Conservation (phyloP, 2,113 vertebrate species). For the Perca fluviatilis region DNA sequence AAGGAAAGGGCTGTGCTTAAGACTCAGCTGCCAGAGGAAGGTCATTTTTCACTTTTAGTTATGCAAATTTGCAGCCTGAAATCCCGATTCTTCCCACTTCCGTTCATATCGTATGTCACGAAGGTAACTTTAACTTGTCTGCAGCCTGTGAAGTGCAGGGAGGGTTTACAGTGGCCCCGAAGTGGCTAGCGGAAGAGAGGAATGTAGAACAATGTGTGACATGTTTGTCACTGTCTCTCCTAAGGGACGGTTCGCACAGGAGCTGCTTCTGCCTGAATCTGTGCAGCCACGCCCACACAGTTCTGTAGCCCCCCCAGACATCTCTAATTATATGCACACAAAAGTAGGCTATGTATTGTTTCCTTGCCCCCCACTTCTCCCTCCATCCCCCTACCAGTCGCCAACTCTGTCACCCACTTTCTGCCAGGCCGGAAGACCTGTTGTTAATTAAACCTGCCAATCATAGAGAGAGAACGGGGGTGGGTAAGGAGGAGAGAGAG, state of each 20-base stretch:
- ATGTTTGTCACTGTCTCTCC: slow-evolving; percentile 61
- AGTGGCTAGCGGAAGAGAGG: slow-evolving; percentile 1
- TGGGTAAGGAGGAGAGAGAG: not conserved
- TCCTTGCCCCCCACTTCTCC: slow-evolving; percentile 20
- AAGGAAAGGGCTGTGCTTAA: slow-evolving; percentile 13
- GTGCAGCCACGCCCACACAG: slow-evolving; percentile 36
- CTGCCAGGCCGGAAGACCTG: slow-evolving; percentile 50
- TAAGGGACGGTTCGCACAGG: slow-evolving; percentile 35
- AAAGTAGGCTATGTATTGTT: slow-evolving; percentile 80
- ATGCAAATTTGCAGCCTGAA: slow-evolving; percentile 22
- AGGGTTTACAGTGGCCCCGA: not conserved
- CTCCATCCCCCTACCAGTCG: not conserved
- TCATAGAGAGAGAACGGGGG: slow-evolving; percentile 42
- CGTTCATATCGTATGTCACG: not conserved
- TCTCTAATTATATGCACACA: slow-evolving; percentile 65
- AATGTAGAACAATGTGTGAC: slow-evolving; percentile 41
- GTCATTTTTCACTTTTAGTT: slow-evolving; percentile 28
- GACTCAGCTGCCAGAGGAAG: slow-evolving; percentile 36
- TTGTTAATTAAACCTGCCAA: slow-evolving; percentile 79
- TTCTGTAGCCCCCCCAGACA: slow-evolving; percentile 51
- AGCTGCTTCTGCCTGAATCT: slow-evolving; percentile 47
- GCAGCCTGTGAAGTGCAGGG: slow-evolving; percentile 3
- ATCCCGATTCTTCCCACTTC: not conserved
- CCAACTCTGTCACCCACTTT: slow-evolving; percentile 66
- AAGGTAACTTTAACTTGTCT: not conserved